phyloP scores from a whole-genome alignment of 2,888 invertebrate species.

The Trissoscelio sp. region DNA sequence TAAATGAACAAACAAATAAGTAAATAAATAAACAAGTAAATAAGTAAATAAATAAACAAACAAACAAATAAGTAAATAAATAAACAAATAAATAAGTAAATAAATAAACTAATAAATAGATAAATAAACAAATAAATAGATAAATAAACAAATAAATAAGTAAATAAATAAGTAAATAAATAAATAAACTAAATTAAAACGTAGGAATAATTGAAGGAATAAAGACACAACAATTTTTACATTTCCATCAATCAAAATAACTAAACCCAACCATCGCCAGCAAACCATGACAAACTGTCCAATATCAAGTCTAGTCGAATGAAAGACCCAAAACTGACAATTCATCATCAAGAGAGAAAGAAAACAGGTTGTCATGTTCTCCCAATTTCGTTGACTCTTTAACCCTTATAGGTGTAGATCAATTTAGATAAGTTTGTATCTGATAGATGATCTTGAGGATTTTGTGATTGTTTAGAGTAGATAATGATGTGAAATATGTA shows the following conservation, averaged over 20 bases:
- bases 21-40: too few species aligned
- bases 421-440: not conserved
- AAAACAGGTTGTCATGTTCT: slow-evolving; percentile 21
- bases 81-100: too few species aligned
- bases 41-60: too few species aligned
- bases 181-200: not conserved
- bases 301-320: not conserved
- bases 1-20: too few species aligned
- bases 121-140: too few species aligned
- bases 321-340: slow-evolving; percentile 31
- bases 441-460: not conserved
- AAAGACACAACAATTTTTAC: not conserved
- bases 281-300: not conserved
- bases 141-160: too few species aligned
- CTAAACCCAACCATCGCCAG: slow-evolving; percentile 5
- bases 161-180: too few species aligned
- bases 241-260: slow-evolving; percentile 18
- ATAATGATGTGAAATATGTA: not conserved
- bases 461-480: not conserved
- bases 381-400: not conserved
- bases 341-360: slow-evolving; percentile 5
- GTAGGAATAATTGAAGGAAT: not conserved
- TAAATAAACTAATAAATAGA: too few species aligned
- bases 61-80: too few species aligned
- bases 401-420: not conserved